Conservation (phyloP, 2,888 invertebrate species). For the Drosophila gaucha region DNA sequence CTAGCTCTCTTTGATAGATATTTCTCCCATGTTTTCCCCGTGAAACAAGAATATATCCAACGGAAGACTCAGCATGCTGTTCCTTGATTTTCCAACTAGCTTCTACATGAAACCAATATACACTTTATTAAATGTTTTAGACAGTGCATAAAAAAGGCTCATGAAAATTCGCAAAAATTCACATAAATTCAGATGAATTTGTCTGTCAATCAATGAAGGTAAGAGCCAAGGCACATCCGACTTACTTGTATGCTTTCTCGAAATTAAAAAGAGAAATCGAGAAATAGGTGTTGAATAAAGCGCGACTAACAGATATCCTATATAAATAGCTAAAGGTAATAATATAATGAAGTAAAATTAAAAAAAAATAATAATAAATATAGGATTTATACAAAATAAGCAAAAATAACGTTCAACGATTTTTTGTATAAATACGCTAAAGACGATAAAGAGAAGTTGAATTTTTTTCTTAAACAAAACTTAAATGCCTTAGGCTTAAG, state of each 20-base stretch:
- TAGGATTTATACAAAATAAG: too few relatives aligned
- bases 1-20: background rate
- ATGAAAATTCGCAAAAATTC: slow-evolving; percentile 22
- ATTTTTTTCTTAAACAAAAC: too few relatives aligned
- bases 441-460: too few relatives aligned
- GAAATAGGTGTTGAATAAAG: background rate
- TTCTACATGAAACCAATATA: background rate
- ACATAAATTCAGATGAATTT: slow-evolving; percentile 44
- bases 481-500: too few relatives aligned
- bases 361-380: too few relatives aligned
- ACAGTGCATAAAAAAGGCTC: slow-evolving; percentile 6
- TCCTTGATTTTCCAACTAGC: background rate
- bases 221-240: slow-evolving; percentile 25
- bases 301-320: background rate
- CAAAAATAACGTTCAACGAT: too few relatives aligned
- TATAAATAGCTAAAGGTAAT: rapidly evolving
- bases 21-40: background rate
- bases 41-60: background rate
- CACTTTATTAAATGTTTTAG: background rate
- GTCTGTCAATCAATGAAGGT: slow-evolving; percentile 56
- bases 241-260: slow-evolving; percentile 11
- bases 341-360: background rate
- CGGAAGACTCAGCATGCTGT: background rate
- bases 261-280: slow-evolving; percentile 34
- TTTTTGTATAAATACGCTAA: too few relatives aligned